Conservation (phyloP, 2,113 vertebrate species). For the Salvelinus fontinalis region DNA sequence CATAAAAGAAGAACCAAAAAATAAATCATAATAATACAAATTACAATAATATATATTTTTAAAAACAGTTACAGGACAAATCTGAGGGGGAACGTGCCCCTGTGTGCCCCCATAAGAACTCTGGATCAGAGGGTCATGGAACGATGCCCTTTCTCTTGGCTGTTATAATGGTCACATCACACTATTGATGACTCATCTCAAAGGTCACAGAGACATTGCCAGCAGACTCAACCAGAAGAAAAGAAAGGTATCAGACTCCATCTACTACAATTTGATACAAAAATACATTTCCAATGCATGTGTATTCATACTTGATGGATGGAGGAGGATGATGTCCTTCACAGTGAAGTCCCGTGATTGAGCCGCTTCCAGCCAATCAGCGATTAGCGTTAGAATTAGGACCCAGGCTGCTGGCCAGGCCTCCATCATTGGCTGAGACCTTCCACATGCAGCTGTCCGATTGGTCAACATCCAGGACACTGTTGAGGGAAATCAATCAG, state of each 20-base stretch:
- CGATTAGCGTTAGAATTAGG: conserved; percentile 75
- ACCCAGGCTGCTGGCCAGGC: conserved; percentile 77
- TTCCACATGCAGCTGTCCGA: conserved; percentile 73
- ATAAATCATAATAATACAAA: too few species aligned
- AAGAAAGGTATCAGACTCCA: not conserved
- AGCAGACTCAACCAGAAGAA: not conserved
- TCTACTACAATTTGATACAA: not conserved
- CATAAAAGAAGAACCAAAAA: too few species aligned
- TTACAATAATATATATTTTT: too few species aligned
- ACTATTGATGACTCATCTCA: not conserved
- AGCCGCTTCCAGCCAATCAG: conserved; percentile 60
- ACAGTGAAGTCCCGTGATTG: conserved; percentile 84
- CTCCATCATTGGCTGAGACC: conserved; percentile 74
- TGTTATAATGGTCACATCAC: not conserved
- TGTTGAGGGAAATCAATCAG: conserved; percentile 15
- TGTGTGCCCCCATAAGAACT: too few species aligned
- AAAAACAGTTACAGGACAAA: too few species aligned
- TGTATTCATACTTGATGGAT: conserved; percentile 87
- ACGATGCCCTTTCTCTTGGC: not conserved
- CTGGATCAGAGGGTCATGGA: not conserved
- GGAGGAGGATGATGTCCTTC: conserved; percentile 88
- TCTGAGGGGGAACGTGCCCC: too few species aligned
- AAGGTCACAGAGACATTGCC: not conserved
- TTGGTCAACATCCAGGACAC: conserved; percentile 6
- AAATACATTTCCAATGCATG: not conserved